Conservation (phyloP, 2,797 vertebrate genomes). For the Melanotaenia nigrans region DNA sequence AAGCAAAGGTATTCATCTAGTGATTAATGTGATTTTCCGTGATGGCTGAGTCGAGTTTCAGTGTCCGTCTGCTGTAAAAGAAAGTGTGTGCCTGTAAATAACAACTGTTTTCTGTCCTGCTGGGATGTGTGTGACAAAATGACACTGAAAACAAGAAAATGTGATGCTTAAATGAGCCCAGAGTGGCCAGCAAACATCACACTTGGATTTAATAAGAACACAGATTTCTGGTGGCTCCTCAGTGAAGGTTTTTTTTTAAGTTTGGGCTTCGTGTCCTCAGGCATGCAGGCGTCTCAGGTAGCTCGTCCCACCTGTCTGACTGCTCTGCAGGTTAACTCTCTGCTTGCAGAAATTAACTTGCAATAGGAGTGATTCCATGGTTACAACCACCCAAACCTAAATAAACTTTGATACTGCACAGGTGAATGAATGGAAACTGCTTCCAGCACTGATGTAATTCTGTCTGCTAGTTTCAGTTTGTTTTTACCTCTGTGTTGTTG, state of each 20-base stretch:
- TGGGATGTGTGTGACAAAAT: not conserved
- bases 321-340: not conserved
- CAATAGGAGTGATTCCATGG: conserved; percentile 12
- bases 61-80: not conserved
- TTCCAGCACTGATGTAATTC: not conserved
- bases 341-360: conserved; percentile 8
- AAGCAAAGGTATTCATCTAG: not conserved
- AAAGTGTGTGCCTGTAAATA: not conserved
- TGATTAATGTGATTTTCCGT: not conserved
- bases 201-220: no score
- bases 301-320: conserved; percentile 53
- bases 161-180: not conserved
- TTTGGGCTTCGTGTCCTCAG: conserved; percentile 27
- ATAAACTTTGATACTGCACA: not conserved
- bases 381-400: conserved; percentile 9
- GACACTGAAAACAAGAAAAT: not conserved
- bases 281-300: not conserved
- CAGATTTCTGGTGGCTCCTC: no score
- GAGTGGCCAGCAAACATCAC: not conserved
- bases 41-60: not conserved
- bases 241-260: not conserved
- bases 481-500: not conserved
- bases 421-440: conserved; percentile 13
- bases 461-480: not conserved
- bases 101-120: no score